Conservation (phyloP, 1,140 invertebrate genomes). For the Fopius arisanus region DNA sequence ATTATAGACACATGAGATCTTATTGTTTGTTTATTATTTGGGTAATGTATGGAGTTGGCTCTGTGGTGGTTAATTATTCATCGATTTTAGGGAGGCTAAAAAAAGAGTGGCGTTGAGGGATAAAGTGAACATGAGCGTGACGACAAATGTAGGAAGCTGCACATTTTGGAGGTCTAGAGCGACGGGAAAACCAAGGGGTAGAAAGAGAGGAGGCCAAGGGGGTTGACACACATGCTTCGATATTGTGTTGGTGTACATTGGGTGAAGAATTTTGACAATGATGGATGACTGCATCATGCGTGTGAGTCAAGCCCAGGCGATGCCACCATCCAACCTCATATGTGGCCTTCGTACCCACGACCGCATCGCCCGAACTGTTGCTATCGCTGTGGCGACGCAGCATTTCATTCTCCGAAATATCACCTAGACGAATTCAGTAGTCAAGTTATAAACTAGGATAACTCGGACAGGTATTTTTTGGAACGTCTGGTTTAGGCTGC, state of each 20-base stretch:
- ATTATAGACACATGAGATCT: slow-evolving; percentile 47
- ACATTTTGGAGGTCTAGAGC: neutral
- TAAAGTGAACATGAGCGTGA: neutral
- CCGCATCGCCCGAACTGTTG: slow-evolving; percentile 57
- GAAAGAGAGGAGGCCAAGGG: slow-evolving; percentile 11
- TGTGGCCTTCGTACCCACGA: slow-evolving; percentile 49
- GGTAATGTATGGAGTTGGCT: no score
- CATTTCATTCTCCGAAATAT: neutral
- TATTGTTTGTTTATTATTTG: neutral
- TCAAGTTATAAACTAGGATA: no score
- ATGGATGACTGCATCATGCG: slow-evolving; percentile 48
- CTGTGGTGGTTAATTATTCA: neutral
- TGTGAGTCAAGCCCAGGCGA: slow-evolving; percentile 62
- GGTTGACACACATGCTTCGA: slow-evolving; percentile 16
- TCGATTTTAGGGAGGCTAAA: neutral
- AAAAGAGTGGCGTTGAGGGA: neutral
- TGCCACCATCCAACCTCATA: slow-evolving; percentile 53
- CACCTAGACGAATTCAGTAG: no score
- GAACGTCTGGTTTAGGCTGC: no score
- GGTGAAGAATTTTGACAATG: slow-evolving; percentile 37
- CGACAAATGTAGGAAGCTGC: neutral
- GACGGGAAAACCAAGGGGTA: neutral
- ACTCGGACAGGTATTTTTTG: no score
- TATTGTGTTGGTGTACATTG: slow-evolving; percentile 28
- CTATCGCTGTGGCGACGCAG: slow-evolving; percentile 37